A percentile compares a stretch with the other conserved stretches of the same genome.
These are phyloP conservation scores for Megalonaias nervosa DNA, from an alignment of 1,140 invertebrate species.

Conservation along the genomic window DNA sequence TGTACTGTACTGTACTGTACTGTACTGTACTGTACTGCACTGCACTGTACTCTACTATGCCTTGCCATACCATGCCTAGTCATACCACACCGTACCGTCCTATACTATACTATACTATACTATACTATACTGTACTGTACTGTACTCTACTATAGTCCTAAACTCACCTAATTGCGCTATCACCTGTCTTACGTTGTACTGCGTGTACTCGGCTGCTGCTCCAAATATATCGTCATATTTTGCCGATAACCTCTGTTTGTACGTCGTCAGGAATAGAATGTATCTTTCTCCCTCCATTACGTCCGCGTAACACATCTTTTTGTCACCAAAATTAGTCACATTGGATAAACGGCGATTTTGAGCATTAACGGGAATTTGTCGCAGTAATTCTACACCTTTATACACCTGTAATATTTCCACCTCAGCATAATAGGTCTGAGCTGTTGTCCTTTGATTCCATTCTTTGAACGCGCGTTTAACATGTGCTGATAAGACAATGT, in stretches of 20 bases:
- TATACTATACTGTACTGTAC: too few species aligned
- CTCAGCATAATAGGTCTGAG: conserved; percentile 62
- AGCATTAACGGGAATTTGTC: conserved; percentile 33
- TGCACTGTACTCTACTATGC: too few species aligned
- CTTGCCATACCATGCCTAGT: too few species aligned
- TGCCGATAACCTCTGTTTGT: conserved; percentile 61
- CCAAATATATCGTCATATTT: conserved; percentile 71
- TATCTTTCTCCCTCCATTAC: conserved; percentile 57
- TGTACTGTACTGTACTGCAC: too few species aligned
- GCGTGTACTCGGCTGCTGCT: conserved; percentile 54
- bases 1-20: too few species aligned
- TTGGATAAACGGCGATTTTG: conserved; percentile 49
- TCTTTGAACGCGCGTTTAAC: conserved; percentile 59
- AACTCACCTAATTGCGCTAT: conserved; percentile 59
- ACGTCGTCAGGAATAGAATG: conserved; percentile 67
- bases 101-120: too few species aligned
- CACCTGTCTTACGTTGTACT: conserved; percentile 54
- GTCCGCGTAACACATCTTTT: conserved; percentile 67
- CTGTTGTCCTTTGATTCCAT: conserved; percentile 34
- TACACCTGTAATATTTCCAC: conserved; percentile 56
- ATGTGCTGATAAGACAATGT: conserved; percentile 57
- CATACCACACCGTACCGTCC: too few species aligned
- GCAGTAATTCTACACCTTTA: conserved; percentile 54
- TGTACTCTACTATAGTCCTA: neutral
- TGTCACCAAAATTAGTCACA: conserved; percentile 69